These are phyloP conservation scores for Palythoa grandis DNA, from an alignment of 92 coral and sea anemone genomes.

Conservation along the genomic window DNA sequence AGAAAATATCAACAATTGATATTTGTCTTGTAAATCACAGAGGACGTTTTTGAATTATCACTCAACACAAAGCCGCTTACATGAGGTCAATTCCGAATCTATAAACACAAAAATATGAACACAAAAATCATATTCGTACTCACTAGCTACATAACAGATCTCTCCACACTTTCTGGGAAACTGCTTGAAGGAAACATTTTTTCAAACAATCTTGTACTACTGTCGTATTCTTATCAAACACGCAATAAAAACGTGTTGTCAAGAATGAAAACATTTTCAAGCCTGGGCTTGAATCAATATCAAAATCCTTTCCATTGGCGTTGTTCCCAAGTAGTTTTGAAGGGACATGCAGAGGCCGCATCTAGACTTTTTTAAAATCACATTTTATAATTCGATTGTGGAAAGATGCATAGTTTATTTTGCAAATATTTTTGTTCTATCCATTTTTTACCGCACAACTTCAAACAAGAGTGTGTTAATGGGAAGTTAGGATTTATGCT, in stretches of 20 bases:
- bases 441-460: neutral
- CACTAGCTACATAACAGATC: no score
- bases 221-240: neutral
- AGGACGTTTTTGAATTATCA: no score
- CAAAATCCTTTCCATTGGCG: neutral
- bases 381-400: no score
- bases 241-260: neutral
- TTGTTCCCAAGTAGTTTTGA: neutral
- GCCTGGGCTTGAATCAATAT: constrained; percentile 6
- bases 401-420: neutral
- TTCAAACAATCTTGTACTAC: neutral
- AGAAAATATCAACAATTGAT: neutral
- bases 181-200: no score
- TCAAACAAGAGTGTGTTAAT: neutral
- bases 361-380: neutral
- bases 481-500: neutral
- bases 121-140: no score
- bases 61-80: no score
- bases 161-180: no score
- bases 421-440: neutral
- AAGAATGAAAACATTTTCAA: neutral
- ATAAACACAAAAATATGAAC: no score
- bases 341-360: neutral
- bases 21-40: neutral
- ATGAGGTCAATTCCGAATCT: no score